A percentile compares a stretch with the other conserved stretches of the same genome.
Evolutionary conservation across 2,113 vertebrate species (phyloP).

Genomic region (Burhinus bistriatus): DNA sequence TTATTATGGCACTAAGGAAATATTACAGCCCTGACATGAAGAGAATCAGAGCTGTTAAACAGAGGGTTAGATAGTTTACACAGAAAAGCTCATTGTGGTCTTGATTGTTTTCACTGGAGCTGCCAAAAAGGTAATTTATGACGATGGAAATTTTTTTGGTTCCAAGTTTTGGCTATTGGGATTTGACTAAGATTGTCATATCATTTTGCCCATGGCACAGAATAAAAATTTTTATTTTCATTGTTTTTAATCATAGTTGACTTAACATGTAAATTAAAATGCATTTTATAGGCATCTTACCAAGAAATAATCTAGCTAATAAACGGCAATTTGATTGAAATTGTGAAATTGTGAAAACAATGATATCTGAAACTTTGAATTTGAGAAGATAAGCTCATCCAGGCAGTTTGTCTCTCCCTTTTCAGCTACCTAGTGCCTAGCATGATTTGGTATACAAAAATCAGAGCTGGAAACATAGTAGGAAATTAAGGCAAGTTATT

Average conservation of each 20-base stretch:
- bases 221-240: background rate
- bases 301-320: background rate
- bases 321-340: background rate
- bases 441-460: background rate
- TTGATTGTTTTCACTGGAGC: background rate
- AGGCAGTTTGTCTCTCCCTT: background rate
- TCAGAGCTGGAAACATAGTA: background rate
- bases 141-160: background rate
- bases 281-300: background rate
- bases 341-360: background rate
- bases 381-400: background rate
- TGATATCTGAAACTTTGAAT: background rate
- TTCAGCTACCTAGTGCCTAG: background rate
- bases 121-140: background rate
- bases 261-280: background rate
- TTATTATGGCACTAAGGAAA: background rate
- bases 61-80: background rate
- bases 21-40: background rate
- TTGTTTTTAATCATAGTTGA: background rate
- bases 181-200: background rate
- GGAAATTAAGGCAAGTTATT: background rate
- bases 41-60: background rate
- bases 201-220: background rate
- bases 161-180: background rate
- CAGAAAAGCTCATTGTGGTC: background rate